These are phyloP conservation scores for Meloidogyne floridensis DNA, from an alignment of 1,140 invertebrate species.

Conservation along the genomic window DNA sequence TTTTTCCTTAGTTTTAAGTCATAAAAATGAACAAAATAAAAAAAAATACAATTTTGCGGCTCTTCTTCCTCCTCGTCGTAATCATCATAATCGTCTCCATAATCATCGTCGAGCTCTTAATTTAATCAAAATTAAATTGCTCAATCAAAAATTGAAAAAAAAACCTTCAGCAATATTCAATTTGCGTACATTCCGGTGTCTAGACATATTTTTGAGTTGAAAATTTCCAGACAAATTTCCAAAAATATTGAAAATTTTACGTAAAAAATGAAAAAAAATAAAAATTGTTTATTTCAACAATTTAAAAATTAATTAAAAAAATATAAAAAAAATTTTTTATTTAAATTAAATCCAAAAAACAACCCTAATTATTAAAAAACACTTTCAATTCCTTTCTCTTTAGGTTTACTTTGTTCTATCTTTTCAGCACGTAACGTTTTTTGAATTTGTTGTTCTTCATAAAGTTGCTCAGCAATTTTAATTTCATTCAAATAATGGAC, in stretches of 20 bases:
- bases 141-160: constrained; percentile 11
- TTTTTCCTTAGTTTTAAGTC: background rate
- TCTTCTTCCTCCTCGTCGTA: constrained; percentile 42
- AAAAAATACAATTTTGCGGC: constrained; percentile 32
- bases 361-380: constrained; percentile 21
- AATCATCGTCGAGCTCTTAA: constrained; percentile 49
- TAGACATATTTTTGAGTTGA: constrained; percentile 33
- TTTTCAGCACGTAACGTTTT: background rate
- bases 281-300: background rate
- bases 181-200: constrained; percentile 50
- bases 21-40: constrained; percentile 18
- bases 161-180: constrained; percentile 49
- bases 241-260: background rate
- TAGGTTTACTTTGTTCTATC: constrained; percentile 32
- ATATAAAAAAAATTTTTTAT: background rate
- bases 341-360: background rate
- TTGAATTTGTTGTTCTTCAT: constrained; percentile 24
- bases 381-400: constrained; percentile 33
- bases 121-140: background rate
- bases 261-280: background rate
- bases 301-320: constrained; percentile 10
- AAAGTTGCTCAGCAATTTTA: constrained; percentile 45
- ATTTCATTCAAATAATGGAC: constrained; percentile 48
- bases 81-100: constrained; percentile 48
- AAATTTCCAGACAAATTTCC: too few species aligned